Conservation (phyloP, 2,797 vertebrate species). For the Hylomyscus alleni region DNA sequence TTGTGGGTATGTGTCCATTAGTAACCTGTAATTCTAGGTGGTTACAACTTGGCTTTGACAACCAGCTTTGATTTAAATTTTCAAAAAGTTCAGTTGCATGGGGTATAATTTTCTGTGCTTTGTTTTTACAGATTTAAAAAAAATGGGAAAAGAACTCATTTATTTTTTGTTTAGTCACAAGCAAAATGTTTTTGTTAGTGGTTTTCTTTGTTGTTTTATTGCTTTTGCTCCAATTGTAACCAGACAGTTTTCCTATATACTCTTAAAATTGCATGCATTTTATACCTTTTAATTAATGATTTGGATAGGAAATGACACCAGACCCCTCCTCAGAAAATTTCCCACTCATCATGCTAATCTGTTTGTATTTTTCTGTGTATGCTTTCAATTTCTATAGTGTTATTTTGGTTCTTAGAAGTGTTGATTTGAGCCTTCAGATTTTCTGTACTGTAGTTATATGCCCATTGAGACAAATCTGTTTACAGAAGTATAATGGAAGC, state of each 20-base stretch:
- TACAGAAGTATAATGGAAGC: constrained; percentile 65
- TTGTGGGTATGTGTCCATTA: constrained; percentile 77
- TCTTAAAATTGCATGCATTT: constrained; percentile 55
- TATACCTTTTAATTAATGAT: constrained; percentile 64
- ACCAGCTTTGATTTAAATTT: constrained; percentile 67
- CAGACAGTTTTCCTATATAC: constrained; percentile 62
- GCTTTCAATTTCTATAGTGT: constrained; percentile 55
- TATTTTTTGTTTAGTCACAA: constrained; percentile 74
- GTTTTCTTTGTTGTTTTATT: constrained; percentile 83
- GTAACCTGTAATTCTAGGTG: constrained; percentile 80
- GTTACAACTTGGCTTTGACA: constrained; percentile 76
- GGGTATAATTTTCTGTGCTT: constrained; percentile 67
- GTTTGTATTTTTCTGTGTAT: constrained; percentile 43
- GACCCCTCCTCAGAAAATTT: background rate
- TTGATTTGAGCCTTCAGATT: constrained; percentile 62
- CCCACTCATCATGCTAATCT: constrained; percentile 14
- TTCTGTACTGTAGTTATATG: constrained; percentile 56
- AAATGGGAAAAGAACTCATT: constrained; percentile 6
- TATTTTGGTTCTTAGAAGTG: constrained; percentile 53
- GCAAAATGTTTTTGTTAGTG: constrained; percentile 77
- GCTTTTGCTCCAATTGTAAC: constrained; percentile 50
- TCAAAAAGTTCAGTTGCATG: constrained; percentile 68
- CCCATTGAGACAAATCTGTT: constrained; percentile 46
- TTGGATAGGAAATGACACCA: constrained; percentile 41
- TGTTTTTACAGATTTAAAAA: constrained; percentile 56